A percentile compares a stretch with the other conserved stretches of the same genome.
These are phyloP conservation scores for Eriocheir sinensis DNA, from an alignment of 1,140 invertebrate genomes.

Conservation along the genomic window DNA sequence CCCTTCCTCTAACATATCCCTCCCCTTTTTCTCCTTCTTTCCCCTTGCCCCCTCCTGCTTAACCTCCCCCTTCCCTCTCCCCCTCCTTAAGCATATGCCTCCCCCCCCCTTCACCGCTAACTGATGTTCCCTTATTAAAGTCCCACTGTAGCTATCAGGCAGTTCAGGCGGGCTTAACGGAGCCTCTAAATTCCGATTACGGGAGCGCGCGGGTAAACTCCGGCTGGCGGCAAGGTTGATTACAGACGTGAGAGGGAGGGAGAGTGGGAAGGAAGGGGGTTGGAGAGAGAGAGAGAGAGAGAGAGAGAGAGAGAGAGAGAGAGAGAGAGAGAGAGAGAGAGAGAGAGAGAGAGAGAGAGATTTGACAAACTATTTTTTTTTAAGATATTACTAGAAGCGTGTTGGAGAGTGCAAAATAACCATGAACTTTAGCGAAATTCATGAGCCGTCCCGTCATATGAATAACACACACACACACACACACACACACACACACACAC, in stretches of 20 bases:
- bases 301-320: too few relatives aligned
- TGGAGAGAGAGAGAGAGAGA: background rate
- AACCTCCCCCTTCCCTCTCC: too few relatives aligned
- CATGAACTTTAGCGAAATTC: too few relatives aligned
- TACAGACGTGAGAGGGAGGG: background rate
- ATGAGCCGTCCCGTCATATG: too few relatives aligned
- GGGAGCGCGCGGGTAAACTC: background rate
- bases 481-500: background rate
- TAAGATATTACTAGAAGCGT: too few relatives aligned
- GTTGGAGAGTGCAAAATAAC: too few relatives aligned
- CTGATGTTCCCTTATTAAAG: background rate
- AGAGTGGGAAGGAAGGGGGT: background rate
- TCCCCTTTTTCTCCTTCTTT: too few relatives aligned
- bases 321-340: too few relatives aligned
- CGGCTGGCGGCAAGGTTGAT: background rate
- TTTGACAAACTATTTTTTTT: too few relatives aligned
- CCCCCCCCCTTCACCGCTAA: background rate
- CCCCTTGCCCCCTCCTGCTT: too few relatives aligned
- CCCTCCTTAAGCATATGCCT: background rate
- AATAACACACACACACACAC: too few relatives aligned
- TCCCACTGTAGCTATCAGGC: background rate
- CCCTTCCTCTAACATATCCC: background rate
- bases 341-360: too few relatives aligned
- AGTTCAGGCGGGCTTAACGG: background rate
- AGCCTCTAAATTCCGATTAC: background rate